Base-by-base conservation (phyloP, 2,888 invertebrate species). In the Creontiades dilutus region DNA sequence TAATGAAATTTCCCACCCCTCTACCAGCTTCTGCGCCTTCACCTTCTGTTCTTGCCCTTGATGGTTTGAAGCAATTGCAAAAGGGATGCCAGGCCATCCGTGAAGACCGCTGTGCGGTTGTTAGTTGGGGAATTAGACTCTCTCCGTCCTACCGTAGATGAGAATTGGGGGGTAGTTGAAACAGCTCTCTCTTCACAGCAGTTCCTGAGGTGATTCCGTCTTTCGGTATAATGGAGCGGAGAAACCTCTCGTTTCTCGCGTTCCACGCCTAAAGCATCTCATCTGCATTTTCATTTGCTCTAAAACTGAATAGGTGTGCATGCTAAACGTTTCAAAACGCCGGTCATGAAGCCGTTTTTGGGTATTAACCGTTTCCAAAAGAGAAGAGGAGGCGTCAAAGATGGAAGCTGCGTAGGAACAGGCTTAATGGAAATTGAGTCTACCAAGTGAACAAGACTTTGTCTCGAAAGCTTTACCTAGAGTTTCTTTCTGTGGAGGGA, bases 1-100 rank as follows among this genome's bases (percentile, higher is more conserved):
- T 86, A 86, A 86, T 86, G 86, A 86, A 86, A 86, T 86, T 86
- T 86, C 48, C 75, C 76, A 19, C 27, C 46, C 75, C 86, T 68
- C 80, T 37, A 37, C 37, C 37, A 37, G 37, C 37, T 3, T 47
- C 82, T 19, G 23, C 55, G 23, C n/a, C 52, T 82, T 82, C 55
- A 46, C 78, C 78, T 46, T 78, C 78, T 68, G 68, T 68, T 68
- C 27, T 19, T 5, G 68, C 46, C 19, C 52, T 52, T 82, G 82
- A 82, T 82, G 52, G 82, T 82, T 48, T 82, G 28, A 48, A 55
- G 82, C 82, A 82, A 82, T 82, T 82, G 48, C 82, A 46, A 78
- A 68, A 78, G 78, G 78, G 78, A 78, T 78, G 78, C 78, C 47
- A 78, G 46, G 28, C 78, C 78, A 46, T 2, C 78, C 78, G 78